phyloP scores from a whole-genome alignment of 2,113 vertebrate genomes.

The Sinocyclocheilus rhinocerous region DNA sequence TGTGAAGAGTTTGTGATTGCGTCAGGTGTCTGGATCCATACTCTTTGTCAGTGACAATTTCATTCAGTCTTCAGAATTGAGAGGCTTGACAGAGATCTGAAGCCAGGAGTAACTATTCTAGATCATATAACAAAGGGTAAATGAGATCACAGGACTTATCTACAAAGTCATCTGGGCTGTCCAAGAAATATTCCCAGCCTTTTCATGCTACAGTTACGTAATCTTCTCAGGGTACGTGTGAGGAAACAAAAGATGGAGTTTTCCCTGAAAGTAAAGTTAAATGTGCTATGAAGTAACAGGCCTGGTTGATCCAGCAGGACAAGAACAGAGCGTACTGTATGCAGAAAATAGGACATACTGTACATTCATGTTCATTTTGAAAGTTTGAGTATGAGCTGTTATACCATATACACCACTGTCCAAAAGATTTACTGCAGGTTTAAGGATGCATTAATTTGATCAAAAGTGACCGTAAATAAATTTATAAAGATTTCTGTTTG shows the following conservation, averaged over 20 bases:
- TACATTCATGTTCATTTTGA: neutral
- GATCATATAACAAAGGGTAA: slow-evolving; percentile 12
- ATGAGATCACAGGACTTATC: slow-evolving; percentile 40
- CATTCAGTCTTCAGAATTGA: neutral
- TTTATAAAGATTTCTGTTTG: too few species aligned
- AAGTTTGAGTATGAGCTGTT: neutral
- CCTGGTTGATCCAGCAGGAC: neutral
- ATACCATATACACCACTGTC: too few species aligned
- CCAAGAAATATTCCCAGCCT: slow-evolving; percentile 1
- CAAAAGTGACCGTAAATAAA: too few species aligned
- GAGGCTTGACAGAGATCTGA: neutral
- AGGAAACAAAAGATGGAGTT: slow-evolving; percentile 28
- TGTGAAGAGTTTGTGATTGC: neutral
- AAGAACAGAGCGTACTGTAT: neutral
- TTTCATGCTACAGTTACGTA: slow-evolving; percentile 32
- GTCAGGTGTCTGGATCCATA: neutral
- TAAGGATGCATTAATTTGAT: too few species aligned
- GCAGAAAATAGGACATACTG: neutral
- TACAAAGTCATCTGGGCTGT: slow-evolving; percentile 3
- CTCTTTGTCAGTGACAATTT: neutral
- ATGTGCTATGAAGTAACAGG: slow-evolving; percentile 29
- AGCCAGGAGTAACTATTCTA: neutral
- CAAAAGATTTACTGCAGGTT: too few species aligned
- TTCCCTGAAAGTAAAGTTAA: neutral
- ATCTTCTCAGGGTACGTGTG: slow-evolving; percentile 12